A percentile compares a stretch with the other conserved stretches of the same genome.
Conservation (phyloP, 2,888 invertebrate species). For the Mycogona germanica region DNA sequence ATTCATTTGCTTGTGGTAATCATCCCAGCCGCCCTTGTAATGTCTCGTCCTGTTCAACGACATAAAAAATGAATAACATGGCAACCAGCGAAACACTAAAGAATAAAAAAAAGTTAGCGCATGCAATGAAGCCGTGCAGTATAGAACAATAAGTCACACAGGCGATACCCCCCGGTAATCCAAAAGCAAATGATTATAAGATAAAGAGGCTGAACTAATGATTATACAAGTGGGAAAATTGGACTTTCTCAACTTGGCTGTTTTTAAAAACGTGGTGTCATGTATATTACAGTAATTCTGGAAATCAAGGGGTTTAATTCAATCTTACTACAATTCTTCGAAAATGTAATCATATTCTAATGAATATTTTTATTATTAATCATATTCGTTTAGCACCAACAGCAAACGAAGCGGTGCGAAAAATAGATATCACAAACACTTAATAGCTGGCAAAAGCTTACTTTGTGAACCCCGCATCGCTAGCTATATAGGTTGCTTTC, state of each 20-base stretch:
- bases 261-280: no score
- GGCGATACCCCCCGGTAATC: neutral
- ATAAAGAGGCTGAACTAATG: neutral
- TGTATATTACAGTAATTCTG: no score
- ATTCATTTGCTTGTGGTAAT: conserved; percentile 16
- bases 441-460: conserved; percentile 10
- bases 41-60: conserved; percentile 19
- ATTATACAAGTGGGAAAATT: no score
- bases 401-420: neutral
- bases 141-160: neutral
- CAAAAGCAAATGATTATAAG: neutral
- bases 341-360: neutral
- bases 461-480: conserved; percentile 16
- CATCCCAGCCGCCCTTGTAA: conserved; percentile 20
- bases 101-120: neutral
- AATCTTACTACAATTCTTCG: no score
- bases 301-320: no score
- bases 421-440: neutral
- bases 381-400: neutral
- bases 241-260: no score
- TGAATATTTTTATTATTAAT: neutral
- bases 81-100: no score
- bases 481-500: conserved; percentile 15
- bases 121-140: neutral
- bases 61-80: no score